Conservation (phyloP, 2,797 vertebrate genomes). For the Microcaecilia unicolor region DNA sequence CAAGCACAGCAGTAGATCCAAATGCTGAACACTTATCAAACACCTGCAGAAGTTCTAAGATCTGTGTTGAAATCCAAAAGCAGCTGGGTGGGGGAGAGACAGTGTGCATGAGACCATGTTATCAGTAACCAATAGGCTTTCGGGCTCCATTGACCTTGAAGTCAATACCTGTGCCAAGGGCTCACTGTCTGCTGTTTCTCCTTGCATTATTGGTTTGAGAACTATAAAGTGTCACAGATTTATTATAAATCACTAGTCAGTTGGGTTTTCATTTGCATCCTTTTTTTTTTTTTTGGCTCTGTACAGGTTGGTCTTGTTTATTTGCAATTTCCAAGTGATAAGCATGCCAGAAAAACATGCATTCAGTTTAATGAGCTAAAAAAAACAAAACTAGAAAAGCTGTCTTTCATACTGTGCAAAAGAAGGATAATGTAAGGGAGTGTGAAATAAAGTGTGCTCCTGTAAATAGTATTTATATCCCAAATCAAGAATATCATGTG, state of each 20-base stretch:
- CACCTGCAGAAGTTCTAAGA: constrained; percentile 18
- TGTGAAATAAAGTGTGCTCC: too few relatives aligned
- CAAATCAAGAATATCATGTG: too few relatives aligned
- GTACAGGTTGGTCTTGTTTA: background rate
- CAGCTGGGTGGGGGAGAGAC: constrained; percentile 27
- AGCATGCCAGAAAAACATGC: too few relatives aligned
- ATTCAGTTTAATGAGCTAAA: too few relatives aligned
- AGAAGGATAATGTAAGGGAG: too few relatives aligned
- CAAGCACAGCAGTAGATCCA: constrained; percentile 1
- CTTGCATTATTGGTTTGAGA: constrained; percentile 25
- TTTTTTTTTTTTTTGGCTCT: background rate
- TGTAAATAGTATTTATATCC: too few relatives aligned
- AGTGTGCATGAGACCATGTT: constrained; percentile 2
- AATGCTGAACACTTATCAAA: constrained; percentile 3
- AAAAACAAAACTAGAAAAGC: too few relatives aligned
- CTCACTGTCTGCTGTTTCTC: constrained; percentile 15
- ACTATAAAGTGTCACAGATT: constrained; percentile 23
- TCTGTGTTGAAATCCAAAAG: constrained; percentile 17
- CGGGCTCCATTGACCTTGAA: constrained; percentile 28
- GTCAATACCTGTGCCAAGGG: constrained; percentile 17
- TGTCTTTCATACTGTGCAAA: too few relatives aligned
- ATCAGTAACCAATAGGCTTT: constrained; percentile 24
- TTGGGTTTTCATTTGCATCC: constrained; percentile 9
- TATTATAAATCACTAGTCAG: constrained; percentile 24
- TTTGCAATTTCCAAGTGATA: constrained; percentile 7